Evolutionary conservation across 2,797 vertebrate species (phyloP).

Genomic region (Clarias pachynema): DNA sequence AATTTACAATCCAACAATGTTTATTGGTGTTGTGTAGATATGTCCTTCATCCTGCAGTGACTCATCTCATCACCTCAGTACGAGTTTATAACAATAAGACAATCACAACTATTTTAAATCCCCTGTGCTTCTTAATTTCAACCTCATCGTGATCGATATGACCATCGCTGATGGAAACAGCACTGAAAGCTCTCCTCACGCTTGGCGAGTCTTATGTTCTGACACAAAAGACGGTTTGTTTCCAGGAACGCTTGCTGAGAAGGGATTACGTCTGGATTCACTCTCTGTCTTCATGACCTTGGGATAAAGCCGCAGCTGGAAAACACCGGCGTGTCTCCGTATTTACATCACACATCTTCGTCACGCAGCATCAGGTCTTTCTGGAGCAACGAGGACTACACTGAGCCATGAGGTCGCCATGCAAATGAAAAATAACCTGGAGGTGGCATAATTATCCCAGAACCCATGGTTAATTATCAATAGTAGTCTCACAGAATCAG

Average conservation of each 20-base stretch:
- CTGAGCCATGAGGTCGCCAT: conserved; percentile 53
- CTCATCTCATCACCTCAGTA: background rate
- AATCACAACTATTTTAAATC: conserved; percentile 14
- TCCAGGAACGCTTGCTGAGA: conserved; percentile 73
- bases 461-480: background rate
- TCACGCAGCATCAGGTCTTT: conserved; percentile 71
- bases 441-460: conserved; percentile 45
- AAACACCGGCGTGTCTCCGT: conserved; percentile 70
- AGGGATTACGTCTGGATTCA: conserved; percentile 78
- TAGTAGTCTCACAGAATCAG: background rate
- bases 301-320: conserved; percentile 81
- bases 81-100: background rate
- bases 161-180: conserved; percentile 1
- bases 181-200: conserved; percentile 18
- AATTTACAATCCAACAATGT: background rate
- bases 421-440: conserved; percentile 56
- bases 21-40: background rate
- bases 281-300: conserved; percentile 79
- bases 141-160: background rate
- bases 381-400: conserved; percentile 5
- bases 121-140: conserved; percentile 31
- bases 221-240: conserved; percentile 14
- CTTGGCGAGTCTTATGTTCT: background rate
- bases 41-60: background rate
- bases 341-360: conserved; percentile 74